phyloP scores from a whole-genome alignment of 2,113 vertebrate species.

The Engystomops pustulosus region DNA sequence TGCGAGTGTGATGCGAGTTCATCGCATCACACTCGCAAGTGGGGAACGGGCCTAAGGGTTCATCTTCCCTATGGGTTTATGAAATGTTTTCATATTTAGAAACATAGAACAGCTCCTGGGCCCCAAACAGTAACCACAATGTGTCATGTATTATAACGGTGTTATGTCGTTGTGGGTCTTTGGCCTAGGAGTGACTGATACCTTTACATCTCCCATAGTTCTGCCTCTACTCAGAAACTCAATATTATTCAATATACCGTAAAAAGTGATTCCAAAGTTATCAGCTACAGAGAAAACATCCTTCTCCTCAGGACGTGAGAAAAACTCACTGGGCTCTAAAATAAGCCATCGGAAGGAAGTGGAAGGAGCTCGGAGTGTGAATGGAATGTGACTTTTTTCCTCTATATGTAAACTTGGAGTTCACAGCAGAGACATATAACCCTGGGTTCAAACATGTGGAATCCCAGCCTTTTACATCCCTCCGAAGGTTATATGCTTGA shows the following conservation, averaged over 20 bases:
- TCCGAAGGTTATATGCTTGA: background rate
- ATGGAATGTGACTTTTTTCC: slow-evolving; percentile 83
- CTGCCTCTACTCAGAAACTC: background rate
- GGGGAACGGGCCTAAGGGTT: too few species aligned
- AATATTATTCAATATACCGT: background rate
- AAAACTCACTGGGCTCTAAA: slow-evolving; percentile 93
- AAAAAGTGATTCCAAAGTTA: background rate
- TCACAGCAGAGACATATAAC: slow-evolving; percentile 24
- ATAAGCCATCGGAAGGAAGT: slow-evolving; percentile 98
- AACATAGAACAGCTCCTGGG: too few species aligned
- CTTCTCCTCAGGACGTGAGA: slow-evolving; percentile 95
- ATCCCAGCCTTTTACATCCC: background rate
- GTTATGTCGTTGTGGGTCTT: too few species aligned
- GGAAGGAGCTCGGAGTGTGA: slow-evolving; percentile 88
- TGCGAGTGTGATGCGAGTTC: too few species aligned
- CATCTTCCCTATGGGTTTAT: too few species aligned
- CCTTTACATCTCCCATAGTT: background rate
- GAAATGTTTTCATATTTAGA: too few species aligned
- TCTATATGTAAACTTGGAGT: slow-evolving; percentile 61
- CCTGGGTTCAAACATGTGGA: slow-evolving; percentile 34
- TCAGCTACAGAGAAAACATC: slow-evolving; percentile 76
- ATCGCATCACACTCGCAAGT: too few species aligned
- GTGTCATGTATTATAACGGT: background rate
- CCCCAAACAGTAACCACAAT: too few species aligned
- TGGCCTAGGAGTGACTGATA: background rate